Percentiles rank a stretch among this genome's conserved stretches.
These are phyloP conservation scores for Cynopterus sphinx DNA, from an alignment of 2,797 vertebrate genomes.

Conservation along the genomic window DNA sequence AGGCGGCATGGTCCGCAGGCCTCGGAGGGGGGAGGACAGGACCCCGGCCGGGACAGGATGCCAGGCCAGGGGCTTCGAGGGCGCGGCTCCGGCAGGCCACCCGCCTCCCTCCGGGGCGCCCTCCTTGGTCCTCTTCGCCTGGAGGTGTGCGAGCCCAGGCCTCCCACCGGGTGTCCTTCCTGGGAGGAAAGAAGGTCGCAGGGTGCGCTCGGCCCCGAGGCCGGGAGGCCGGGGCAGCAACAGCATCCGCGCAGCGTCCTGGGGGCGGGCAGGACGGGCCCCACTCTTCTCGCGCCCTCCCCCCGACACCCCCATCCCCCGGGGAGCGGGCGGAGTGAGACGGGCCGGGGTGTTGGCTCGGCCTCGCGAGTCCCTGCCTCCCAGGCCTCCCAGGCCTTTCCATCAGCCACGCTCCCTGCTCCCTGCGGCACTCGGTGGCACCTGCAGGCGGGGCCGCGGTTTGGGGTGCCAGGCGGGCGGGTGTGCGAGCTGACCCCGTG, in stretches of 20 bases:
- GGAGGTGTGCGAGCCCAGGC: constrained; percentile 30
- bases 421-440: too few species aligned
- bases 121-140: not conserved
- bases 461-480: too few species aligned
- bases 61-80: constrained; percentile 59
- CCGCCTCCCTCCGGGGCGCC: not conserved
- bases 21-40: constrained; percentile 71
- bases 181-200: constrained; percentile 36
- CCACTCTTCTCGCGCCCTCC: not conserved
- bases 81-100: not conserved
- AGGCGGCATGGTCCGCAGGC: constrained; percentile 27
- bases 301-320: too few species aligned
- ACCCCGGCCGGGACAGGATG: too few species aligned
- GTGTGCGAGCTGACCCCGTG: too few species aligned
- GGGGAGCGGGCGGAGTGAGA: not conserved
- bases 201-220: constrained; percentile 25
- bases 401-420: too few species aligned
- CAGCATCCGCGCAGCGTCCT: too few species aligned
- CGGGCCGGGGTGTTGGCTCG: not conserved
- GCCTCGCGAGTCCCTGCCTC: too few species aligned
- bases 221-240: not conserved
- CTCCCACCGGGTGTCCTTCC: constrained; percentile 55
- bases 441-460: too few species aligned
- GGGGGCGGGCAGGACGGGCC: not conserved
- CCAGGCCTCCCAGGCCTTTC: too few species aligned